Evolutionary conservation across 2,888 invertebrate genomes (phyloP).

Genomic region (Cremastobaeus sp.): DNA sequence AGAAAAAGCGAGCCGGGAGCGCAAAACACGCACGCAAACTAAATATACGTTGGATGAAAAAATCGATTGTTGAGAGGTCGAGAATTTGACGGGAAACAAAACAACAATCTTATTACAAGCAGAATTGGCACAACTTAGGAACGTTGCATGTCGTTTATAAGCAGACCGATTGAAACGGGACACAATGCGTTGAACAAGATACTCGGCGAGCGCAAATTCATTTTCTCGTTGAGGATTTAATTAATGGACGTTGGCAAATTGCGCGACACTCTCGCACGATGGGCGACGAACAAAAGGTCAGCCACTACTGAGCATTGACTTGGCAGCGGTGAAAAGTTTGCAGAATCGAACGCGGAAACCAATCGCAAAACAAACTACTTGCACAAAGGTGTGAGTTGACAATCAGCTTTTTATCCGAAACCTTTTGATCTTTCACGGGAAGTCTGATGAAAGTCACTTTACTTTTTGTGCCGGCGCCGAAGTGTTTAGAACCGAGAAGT

Average conservation of each 20-base stretch:
- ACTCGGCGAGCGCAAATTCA: conserved; percentile 57
- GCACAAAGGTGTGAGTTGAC: conserved; percentile 1
- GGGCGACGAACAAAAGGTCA: conserved; percentile 59
- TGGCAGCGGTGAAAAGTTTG: conserved; percentile 47
- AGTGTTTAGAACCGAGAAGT: neutral
- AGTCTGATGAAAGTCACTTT: no score
- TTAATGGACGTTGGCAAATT: conserved; percentile 68
- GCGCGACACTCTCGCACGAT: conserved; percentile 65
- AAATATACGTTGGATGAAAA: no score
- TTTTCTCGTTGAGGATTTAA: conserved; percentile 67
- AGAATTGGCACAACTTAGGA: conserved; percentile 43
- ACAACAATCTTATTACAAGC: conserved; percentile 50
- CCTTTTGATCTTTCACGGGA: no score
- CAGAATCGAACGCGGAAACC: conserved; percentile 34
- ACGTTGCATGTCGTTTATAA: conserved; percentile 63
- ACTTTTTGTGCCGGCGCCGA: no score
- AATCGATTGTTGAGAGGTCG: no score
- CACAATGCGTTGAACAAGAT: conserved; percentile 57
- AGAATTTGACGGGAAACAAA: no score
- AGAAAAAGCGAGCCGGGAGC: no score
- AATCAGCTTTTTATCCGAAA: no score
- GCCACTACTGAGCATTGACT: conserved; percentile 55
- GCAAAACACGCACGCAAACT: no score
- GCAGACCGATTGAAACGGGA: conserved; percentile 61
- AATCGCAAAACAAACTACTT: conserved; percentile 36